Base-by-base conservation (phyloP, 2,113 vertebrate species). In the Passer domesticus region DNA sequence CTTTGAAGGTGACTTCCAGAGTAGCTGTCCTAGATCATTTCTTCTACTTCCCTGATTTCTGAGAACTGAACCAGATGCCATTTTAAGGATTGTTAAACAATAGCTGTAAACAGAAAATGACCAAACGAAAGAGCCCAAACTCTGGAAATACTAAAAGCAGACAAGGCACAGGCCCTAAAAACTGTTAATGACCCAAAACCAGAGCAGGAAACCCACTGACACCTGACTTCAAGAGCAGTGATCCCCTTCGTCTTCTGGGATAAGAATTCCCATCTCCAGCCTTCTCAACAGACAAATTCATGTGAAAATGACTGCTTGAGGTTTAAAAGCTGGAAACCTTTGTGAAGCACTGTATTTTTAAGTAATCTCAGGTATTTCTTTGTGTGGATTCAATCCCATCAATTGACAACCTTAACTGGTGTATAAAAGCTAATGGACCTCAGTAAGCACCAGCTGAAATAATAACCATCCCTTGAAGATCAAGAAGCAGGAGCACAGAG, bases 401-500 rank as follows among this genome's bases (percentile, higher is more conserved):
- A 90, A 82, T 0, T 96, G 94, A 94, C 91, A 89, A 2, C 87
- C 64, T 50, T 79, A 94, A 89, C 83, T 78, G 72, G 67, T 89
- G n/a, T 86, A 47, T 93, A 89, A 94, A 90, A 96, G 88, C 60
- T 95, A 96, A 95, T 90, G 92, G 93, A 90, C 64, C 53, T 90
- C 88, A 90, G 83, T 72, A 89, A 66, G 83, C 86, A 94, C 25
- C 69, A 83, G 83, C 79, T 94, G 92, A 93, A 95, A 96, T 87
- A 94, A 92, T 82, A 90, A 90, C 62, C 49, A 73, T 18, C 58
- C 66, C 27, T 5, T 58, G 58, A 90, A 80, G 64, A 74, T 33
- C 62, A 82, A 85, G 90, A 91, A 80, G 78, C 31, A 68, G 83
- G n/a, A 93, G 68, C 75, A 81, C 49, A 37, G 67, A 88, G 73